Evolutionary conservation across 1,140 invertebrate species (phyloP).

Genomic region (Aporrectodea caliginosa): DNA sequence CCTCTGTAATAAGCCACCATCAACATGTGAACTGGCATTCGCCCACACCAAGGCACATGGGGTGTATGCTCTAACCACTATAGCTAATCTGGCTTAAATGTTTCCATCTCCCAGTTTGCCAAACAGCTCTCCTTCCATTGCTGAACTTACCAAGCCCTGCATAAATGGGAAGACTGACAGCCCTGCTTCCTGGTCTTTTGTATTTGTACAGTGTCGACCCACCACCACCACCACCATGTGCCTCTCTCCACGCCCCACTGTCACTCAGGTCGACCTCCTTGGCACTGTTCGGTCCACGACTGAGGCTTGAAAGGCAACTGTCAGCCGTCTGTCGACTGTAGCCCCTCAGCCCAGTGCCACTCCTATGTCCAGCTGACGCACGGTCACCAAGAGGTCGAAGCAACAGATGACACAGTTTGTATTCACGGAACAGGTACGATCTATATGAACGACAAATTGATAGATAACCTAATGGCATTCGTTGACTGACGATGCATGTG

Average conservation of each 20-base stretch:
- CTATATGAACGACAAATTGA: conserved; percentile 38
- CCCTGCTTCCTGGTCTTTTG: conserved; percentile 32
- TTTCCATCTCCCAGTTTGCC: too few species aligned
- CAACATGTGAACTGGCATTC: too few species aligned
- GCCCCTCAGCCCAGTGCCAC: conserved; percentile 48
- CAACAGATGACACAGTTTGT: conserved; percentile 53
- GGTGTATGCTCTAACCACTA: too few species aligned
- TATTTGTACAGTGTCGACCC: conserved; percentile 43
- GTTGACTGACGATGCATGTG: too few species aligned
- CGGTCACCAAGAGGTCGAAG: conserved; percentile 50
- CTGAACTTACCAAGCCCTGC: conserved; percentile 32
- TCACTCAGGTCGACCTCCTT: conserved; percentile 26
- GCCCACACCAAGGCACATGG: too few species aligned
- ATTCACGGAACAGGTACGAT: conserved; percentile 52
- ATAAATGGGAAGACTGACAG: conserved; percentile 26
- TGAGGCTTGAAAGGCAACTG: conserved; percentile 50
- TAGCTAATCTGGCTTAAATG: too few species aligned
- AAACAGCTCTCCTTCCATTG: too few species aligned
- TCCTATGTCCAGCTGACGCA: conserved; percentile 38
- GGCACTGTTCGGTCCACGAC: conserved; percentile 41
- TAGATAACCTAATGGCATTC: too few species aligned
- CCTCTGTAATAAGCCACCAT: too few species aligned
- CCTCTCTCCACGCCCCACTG: neutral
- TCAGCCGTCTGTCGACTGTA: conserved; percentile 52
- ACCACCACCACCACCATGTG: neutral